Percentiles rank a stretch among this genome's conserved stretches.
Conservation (phyloP, 2,888 invertebrate genomes). For the Sarcophaga carnaria region DNA sequence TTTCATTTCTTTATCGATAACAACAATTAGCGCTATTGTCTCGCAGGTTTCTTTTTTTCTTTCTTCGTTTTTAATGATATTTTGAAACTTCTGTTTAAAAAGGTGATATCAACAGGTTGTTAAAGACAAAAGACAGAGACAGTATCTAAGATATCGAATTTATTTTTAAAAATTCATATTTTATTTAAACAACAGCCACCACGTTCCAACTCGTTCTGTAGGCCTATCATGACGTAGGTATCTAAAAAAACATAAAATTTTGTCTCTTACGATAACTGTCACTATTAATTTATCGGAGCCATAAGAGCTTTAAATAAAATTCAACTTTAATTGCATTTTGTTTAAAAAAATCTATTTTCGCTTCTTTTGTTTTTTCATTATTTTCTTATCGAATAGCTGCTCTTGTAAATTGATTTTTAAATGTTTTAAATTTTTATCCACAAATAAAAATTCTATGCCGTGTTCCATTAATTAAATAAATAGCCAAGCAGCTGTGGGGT, state of each 20-base stretch:
- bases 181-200: background rate
- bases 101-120: background rate
- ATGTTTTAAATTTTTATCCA: too few species aligned
- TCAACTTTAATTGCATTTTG: background rate
- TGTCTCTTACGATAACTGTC: background rate
- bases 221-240: background rate
- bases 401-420: too few species aligned
- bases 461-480: too few species aligned
- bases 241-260: background rate
- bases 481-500: too few species aligned
- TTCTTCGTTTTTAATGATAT: background rate
- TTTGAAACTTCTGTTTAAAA: background rate
- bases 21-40: background rate
- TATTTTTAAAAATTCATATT: background rate
- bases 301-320: background rate
- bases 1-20: background rate
- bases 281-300: background rate
- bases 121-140: background rate
- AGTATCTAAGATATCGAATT: background rate
- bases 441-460: too few species aligned
- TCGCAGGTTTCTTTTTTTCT: background rate
- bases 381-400: background rate
- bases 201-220: background rate
- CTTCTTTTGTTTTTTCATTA: too few species aligned
- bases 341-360: background rate